Evolutionary conservation across 2,797 vertebrate genomes (phyloP).

Genomic region (Alfaro cultratus): DNA sequence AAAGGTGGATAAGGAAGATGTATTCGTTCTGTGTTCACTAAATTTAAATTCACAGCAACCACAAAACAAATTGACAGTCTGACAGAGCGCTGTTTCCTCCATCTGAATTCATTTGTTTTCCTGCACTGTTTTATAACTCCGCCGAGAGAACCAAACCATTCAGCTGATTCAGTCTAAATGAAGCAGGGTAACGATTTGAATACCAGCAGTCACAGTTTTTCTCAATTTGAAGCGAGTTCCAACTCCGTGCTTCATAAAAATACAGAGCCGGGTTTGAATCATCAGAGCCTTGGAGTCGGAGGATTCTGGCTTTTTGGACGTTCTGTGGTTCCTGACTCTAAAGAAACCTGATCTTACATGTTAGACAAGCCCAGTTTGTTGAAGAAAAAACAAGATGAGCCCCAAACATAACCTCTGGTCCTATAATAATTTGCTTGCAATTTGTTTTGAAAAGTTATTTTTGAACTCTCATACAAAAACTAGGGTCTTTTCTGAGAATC

Average conservation of each 20-base stretch:
- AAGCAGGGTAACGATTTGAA: neutral
- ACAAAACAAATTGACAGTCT: neutral
- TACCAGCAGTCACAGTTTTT: neutral
- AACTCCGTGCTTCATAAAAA: neutral
- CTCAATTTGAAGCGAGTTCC: neutral
- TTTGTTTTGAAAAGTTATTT: neutral
- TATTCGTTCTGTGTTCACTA: neutral
- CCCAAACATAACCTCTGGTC: neutral
- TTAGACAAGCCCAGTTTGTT: neutral
- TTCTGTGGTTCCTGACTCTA: neutral
- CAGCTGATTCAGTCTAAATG: neutral
- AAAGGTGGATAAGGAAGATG: neutral
- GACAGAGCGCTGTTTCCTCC: neutral
- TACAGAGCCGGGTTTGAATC: neutral
- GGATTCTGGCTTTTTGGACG: neutral
- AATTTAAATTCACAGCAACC: neutral
- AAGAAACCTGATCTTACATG: neutral
- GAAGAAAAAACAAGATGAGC: neutral
- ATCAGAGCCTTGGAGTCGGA: neutral
- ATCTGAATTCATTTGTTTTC: neutral
- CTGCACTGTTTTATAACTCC: neutral
- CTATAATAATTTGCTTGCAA: neutral
- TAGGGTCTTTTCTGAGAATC: neutral
- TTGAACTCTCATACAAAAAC: neutral
- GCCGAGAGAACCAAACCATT: neutral